A percentile compares a stretch with the other conserved stretches of the same genome.
phyloP scores from a whole-genome alignment of 2,888 invertebrate genomes.

The Xestia sexstrigata region DNA sequence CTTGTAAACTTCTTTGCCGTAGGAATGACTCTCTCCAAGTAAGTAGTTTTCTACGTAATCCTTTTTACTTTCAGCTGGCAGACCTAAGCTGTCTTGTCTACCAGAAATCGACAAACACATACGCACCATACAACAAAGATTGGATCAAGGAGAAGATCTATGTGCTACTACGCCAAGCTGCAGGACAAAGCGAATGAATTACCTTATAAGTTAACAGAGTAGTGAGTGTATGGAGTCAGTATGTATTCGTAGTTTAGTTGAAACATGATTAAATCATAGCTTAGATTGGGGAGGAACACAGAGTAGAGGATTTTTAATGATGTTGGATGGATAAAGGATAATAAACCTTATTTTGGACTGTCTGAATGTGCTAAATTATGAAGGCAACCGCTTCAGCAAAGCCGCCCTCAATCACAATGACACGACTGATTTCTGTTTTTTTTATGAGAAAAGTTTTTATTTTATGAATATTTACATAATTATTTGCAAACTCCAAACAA shows the following conservation, averaged over 20 bases:
- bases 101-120: slow-evolving; percentile 98
- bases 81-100: slow-evolving; percentile 99
- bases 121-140: slow-evolving; percentile 99
- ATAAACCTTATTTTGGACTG: not conserved
- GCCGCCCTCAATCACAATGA: not conserved
- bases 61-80: slow-evolving; percentile 91
- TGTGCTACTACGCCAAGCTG: slow-evolving; percentile 97
- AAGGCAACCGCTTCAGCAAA: not conserved
- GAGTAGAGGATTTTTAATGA: not conserved
- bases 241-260: slow-evolving; percentile 7
- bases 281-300: not conserved
- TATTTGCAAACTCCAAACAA: too few relatives aligned
- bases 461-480: not conserved
- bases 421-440: not conserved
- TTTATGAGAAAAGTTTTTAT: not conserved
- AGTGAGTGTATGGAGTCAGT: slow-evolving; percentile 37
- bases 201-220: slow-evolving; percentile 6
- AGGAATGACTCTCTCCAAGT: not conserved
- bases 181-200: slow-evolving; percentile 90
- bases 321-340: not conserved
- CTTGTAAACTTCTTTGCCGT: not conserved
- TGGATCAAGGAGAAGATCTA: slow-evolving; percentile 99
- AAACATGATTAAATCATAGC: not conserved
- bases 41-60: not conserved
- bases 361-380: not conserved